Base-by-base conservation (phyloP, 2,797 vertebrate genomes). In the Hypotaenidia philippensis region DNA sequence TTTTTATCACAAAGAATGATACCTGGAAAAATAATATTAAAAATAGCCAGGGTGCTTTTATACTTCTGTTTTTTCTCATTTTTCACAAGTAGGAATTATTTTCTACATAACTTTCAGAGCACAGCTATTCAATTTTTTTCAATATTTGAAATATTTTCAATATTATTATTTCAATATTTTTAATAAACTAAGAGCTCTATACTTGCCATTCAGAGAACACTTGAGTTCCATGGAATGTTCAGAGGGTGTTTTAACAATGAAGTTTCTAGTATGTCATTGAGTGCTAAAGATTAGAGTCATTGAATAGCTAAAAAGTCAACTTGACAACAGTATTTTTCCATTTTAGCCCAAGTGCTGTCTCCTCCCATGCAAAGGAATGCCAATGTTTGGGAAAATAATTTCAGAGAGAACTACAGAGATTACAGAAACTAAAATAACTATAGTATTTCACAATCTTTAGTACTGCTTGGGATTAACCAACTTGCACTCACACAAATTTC, bases 311-410 rank as follows among this genome's bases (percentile, higher is more conserved):
- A 86, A 70, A 12, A 85, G 61, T 49, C 63, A 90, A 63, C 20
- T 50, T 49, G 31, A 63, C 44, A 83, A 78, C 49, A 81, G 9
- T 55, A 32, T 81, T 94, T 93, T 95, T 91, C 61, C 50, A 76
- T 83, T 94, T 96, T 69, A 86, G 61, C n/a, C 9, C 6, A 87
- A 87, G 59, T 40, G 22, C 27, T 61, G 61, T 44, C 69, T 89
- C 66, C 79, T 94, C 86, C 76, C 65, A 72, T 14, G 57, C 5
- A 64, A 96, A 72, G 63, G 85, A 89, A 91, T 68, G 72, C n/a
- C 34, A 83, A 17, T 29, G 22, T 85, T 78, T 56, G 53, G 69
- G 69, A 93, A 95, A 95, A 47, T 38, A 7, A 53, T 68, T 77
- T 70, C 40, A 70, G 87, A 49, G 60, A 57, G n/a, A 71, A 63